Evolutionary conservation across 2,113 vertebrate genomes (phyloP), one percentile per base, ranked within the genome.

Genomic region (Euleptes europaea): DNA sequence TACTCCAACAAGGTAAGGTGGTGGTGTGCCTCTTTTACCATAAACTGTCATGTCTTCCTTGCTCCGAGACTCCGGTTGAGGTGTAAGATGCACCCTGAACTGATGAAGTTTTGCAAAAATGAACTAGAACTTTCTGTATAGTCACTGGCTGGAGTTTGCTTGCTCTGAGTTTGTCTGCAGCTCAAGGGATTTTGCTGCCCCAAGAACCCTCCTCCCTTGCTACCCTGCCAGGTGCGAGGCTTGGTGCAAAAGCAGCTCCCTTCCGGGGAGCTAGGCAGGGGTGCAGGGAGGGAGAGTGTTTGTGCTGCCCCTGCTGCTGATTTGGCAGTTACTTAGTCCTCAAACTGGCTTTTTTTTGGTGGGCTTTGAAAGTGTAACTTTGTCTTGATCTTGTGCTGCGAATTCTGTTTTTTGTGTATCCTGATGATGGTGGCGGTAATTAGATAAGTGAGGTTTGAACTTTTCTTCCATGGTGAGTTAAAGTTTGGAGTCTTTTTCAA

Each of bases 1-100:
- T 99, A 97, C 93, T 98, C 98, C 72, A 97, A 98, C 93, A 98
- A 99, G 99, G 99, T 99, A 97, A 96, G 96, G 4, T 83, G 38
- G n/a, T 69, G 35, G 5, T 69, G 38, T 47, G 42, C 17, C 14
- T 28, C 69, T 9, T 31, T 47, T 63, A 31, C 28, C 19, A 28
- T 31, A 49, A 40, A 21, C 35, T 57, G 9, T 33, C 49, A 35
- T 21, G 4, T 28, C 10, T 47, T 57, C 13, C 33, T 33, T 23
- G 51, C 23, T 71, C 5, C 1, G 63, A 35, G 67, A 71, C 49
- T 38, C 8, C 75, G 14, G 51, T 31, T 57, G 23, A 60, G 26
- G 15, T 21, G 54, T 47, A 60, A 21, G 26, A 13, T 35, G 31
- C 47, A 71, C 60, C 10, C 38, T 12, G n/a, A n/a, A 75, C 42